Evolutionary conservation across 1,140 invertebrate species (phyloP).

Genomic region (Drosophila baimaii): DNA sequence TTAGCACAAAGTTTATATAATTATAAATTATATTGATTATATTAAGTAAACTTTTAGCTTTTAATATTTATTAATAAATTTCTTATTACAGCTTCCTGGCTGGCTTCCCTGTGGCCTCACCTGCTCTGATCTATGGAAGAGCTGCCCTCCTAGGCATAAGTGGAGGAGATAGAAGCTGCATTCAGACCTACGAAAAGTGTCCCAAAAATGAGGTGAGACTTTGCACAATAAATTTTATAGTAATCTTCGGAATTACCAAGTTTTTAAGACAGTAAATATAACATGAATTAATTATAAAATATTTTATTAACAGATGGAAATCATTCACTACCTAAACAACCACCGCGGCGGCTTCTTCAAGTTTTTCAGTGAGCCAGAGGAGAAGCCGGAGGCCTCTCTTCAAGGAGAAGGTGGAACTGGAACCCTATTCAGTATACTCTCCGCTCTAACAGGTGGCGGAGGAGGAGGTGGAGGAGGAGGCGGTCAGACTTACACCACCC

Average conservation of each 20-base stretch:
- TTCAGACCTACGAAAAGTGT: slow-evolving; percentile 89
- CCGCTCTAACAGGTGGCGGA: slow-evolving; percentile 70
- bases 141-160: slow-evolving; percentile 90
- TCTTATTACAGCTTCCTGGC: slow-evolving; percentile 83
- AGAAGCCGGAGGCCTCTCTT: slow-evolving; percentile 44
- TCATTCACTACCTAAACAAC: slow-evolving; percentile 92
- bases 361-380: slow-evolving; percentile 87
- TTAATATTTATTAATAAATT: neutral
- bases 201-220: slow-evolving; percentile 86
- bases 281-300: neutral
- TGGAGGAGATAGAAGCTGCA: slow-evolving; percentile 87
- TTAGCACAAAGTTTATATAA: no score
- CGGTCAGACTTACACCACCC: slow-evolving; percentile 46
- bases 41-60: neutral
- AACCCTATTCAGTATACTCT: slow-evolving; percentile 74
- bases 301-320: slow-evolving; percentile 85
- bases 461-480: slow-evolving; percentile 46
- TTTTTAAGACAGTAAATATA: no score
- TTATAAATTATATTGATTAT: neutral
- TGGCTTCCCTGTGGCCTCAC: slow-evolving; percentile 85
- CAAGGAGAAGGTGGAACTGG: slow-evolving; percentile 51
- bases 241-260: no score
- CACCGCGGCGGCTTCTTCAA: slow-evolving; percentile 93
- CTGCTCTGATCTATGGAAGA: slow-evolving; percentile 88
- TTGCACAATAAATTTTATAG: neutral